A percentile compares a stretch with the other conserved stretches of the same genome.
Conservation (phyloP, 1,140 invertebrate species). For the Anastrepha ludens region DNA sequence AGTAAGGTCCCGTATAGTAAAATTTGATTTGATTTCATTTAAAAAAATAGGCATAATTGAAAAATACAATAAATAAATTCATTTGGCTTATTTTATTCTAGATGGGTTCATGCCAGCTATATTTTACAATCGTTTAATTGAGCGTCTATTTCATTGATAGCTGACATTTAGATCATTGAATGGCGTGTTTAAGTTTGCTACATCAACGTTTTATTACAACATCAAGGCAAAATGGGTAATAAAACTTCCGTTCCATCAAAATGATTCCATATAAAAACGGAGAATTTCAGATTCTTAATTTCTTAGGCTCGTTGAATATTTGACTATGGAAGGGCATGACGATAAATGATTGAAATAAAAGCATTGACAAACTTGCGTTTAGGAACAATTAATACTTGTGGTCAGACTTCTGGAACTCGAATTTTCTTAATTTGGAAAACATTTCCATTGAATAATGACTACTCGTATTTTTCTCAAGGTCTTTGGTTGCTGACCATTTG, state of each 20-base stretch:
- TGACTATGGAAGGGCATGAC: not conserved
- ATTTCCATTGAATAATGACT: not conserved
- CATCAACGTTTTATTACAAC: not conserved
- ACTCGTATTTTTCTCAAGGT: not conserved
- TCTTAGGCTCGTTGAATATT: not conserved
- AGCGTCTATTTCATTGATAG: constrained; percentile 6
- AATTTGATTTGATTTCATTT: not conserved
- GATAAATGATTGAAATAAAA: not conserved
- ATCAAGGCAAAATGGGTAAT: not conserved
- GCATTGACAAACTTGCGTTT: not conserved
- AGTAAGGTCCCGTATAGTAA: not conserved
- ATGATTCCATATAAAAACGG: constrained; percentile 11
- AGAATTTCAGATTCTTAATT: not conserved
- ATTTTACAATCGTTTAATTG: constrained; percentile 37
- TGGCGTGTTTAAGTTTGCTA: not conserved
- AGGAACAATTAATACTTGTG: not conserved
- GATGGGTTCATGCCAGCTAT: not conserved
- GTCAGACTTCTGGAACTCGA: not conserved
- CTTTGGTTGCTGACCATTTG: not conserved
- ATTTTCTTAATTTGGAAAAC: not conserved
- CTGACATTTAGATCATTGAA: not conserved
- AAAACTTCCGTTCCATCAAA: constrained; percentile 9
- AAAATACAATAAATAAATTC: constrained; percentile 26
- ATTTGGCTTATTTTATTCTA: not conserved
- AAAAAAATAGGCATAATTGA: not conserved